These are phyloP conservation scores for Agelastica alni DNA, from an alignment of 2,888 invertebrate genomes.

Conservation along the genomic window DNA sequence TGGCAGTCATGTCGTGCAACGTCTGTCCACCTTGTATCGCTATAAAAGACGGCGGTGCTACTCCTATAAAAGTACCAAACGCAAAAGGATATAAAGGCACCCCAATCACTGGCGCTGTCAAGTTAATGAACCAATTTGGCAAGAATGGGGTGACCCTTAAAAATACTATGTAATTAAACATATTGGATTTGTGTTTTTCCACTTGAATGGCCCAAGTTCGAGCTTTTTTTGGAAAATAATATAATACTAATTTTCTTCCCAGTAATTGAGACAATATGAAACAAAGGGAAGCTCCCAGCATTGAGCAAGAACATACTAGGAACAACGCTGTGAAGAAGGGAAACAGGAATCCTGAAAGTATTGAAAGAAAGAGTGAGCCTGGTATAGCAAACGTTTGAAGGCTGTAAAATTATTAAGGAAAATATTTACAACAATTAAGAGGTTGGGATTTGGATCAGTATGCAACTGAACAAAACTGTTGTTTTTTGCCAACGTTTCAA, in stretches of 20 bases:
- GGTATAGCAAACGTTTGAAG: slow-evolving; percentile 99
- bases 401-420: slow-evolving; percentile 62
- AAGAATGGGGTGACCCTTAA: slow-evolving; percentile 95
- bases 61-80: slow-evolving; percentile 94
- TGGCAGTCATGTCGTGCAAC: slow-evolving; percentile 87
- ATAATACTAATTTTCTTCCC: slow-evolving; percentile 72
- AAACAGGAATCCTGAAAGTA: slow-evolving; percentile 95
- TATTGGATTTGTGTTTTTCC: slow-evolving; percentile 80
- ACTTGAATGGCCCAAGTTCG: slow-evolving; percentile 85
- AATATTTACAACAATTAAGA: no score
- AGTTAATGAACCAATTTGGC: slow-evolving; percentile 99
- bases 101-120: slow-evolving; percentile 94
- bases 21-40: slow-evolving; percentile 98
- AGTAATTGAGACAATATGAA: slow-evolving; percentile 90
- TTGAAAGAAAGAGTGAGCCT: slow-evolving; percentile 96
- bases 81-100: slow-evolving; percentile 93
- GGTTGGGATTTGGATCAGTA: no score
- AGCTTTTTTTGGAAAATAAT: slow-evolving; percentile 86
- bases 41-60: slow-evolving; percentile 95
- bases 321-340: slow-evolving; percentile 87
- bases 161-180: slow-evolving; percentile 96
- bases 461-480: no score
- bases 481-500: no score
- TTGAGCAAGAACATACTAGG: slow-evolving; percentile 92
- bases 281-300: slow-evolving; percentile 93